Conservation (phyloP, 2,797 vertebrate genomes). For the Jordanella pulchra region DNA sequence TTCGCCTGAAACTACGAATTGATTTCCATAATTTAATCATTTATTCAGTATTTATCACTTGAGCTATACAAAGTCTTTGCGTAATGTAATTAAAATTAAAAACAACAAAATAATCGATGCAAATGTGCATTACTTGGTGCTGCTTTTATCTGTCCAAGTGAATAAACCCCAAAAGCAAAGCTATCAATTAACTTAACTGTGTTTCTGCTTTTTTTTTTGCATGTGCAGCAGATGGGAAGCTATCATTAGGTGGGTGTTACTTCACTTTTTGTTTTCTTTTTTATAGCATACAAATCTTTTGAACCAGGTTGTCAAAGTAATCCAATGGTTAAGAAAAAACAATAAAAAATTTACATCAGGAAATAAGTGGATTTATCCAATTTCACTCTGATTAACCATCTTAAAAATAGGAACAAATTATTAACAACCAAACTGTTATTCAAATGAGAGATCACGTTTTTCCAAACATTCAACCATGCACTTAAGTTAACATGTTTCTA, state of each 20-base stretch:
- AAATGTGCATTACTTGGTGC: background rate
- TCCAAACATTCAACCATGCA: background rate
- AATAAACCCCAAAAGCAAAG: background rate
- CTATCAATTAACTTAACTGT: background rate
- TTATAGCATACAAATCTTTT: no score
- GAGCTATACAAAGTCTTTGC: background rate
- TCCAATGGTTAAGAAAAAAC: no score
- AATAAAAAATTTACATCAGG: no score
- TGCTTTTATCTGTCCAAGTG: background rate
- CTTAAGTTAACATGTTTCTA: no score
- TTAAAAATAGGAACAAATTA: background rate
- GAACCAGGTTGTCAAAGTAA: no score
- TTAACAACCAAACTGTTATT: background rate
- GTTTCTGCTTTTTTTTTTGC: background rate
- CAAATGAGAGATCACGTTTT: background rate
- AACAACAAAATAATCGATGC: background rate
- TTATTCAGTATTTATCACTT: background rate
- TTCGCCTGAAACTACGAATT: background rate
- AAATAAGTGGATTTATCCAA: no score
- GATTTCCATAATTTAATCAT: background rate
- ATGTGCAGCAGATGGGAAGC: no score
- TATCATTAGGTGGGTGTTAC: no score
- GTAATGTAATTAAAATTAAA: background rate
- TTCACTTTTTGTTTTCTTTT: no score
- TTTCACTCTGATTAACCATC: no score